A percentile compares a stretch with the other conserved stretches of the same genome.
Evolutionary conservation across 37 sponge, comb jelly and placozoan genomes (phyloP).

Genomic region (Beroe forskalii): DNA sequence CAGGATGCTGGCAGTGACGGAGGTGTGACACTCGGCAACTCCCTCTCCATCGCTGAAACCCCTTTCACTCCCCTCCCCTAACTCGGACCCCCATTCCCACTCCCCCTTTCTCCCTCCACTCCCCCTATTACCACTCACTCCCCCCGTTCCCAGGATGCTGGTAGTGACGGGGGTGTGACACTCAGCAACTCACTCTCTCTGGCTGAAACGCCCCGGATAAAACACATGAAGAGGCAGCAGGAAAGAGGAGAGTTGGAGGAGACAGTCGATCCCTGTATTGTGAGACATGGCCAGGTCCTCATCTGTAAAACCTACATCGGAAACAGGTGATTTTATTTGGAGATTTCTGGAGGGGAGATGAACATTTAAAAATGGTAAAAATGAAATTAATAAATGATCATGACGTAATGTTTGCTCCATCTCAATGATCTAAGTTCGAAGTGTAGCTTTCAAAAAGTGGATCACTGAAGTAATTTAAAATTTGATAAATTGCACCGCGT

Average conservation of each 20-base stretch:
- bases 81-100: background rate
- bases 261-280: conserved; percentile 15
- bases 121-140: background rate
- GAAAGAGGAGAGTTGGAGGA: conserved; percentile 31
- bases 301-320: conserved; percentile 77
- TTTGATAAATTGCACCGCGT: no score
- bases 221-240: conserved; percentile 35
- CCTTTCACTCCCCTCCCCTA: no score
- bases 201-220: conserved; percentile 66
- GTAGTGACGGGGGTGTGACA: conserved; percentile 15
- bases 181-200: conserved; percentile 72
- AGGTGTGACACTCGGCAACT: conserved; percentile 68
- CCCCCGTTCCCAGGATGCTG: conserved; percentile 39
- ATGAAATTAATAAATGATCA: no score
- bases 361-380: no score
- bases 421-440: no score
- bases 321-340: background rate
- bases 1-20: conserved; percentile 62
- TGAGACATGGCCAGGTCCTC: conserved; percentile 68
- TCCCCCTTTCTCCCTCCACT: conserved; percentile 16
- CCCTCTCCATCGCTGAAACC: conserved; percentile 67
- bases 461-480: no score
- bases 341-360: no score
- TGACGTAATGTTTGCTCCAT: no score
- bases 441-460: no score